Base-by-base conservation (phyloP, 2,113 vertebrate species). In the Podarcis raffonei region DNA sequence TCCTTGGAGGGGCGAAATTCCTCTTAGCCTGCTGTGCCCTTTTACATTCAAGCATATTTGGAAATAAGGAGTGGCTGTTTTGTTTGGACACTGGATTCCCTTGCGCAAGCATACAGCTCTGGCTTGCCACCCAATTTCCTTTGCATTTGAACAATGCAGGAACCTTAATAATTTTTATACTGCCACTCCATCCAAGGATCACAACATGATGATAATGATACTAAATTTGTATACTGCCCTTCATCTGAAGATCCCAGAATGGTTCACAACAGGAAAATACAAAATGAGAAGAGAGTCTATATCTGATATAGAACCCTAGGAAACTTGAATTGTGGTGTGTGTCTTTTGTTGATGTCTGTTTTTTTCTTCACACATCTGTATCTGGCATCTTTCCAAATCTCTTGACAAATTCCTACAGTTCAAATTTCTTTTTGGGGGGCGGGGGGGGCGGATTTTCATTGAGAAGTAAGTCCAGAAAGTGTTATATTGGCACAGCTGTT, bases 1-100 rank as follows among this genome's bases (percentile, higher is more conserved):
- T 89, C 87, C 87, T 87, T 9, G 1, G 5, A 69, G 85, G 83
- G 78, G 39, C 77, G 83, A 82, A 75, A 83, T 86, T 83, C 91
- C 85, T 68, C 53, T 86, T 32, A 68, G 74, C 75, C 18, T 78
- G 25, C 35, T 76, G 6, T 25, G 81, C 71, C 59, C 87, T 81
- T 86, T 87, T 32, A n/a, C n/a, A 82, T 82, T 82, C 32, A 32
- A 78, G 72, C n/a, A 39, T 69, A 77, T 76, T 68, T 68, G 27
- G 75, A 68, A 57, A 78, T 27, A 39, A 77, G 59, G 74, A 84
- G 30, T 76, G 72, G 66, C 15, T 81, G 35, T 53, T 75, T 37
- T 83, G 71, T 72, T 83, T 18, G 22, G 57, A 23, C 35, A 62
- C 11, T 57, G 53, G 32, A 83, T 88, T 53, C 74, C 15, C 72